These are phyloP conservation scores for Achlya flavicornis DNA, from an alignment of 2,888 invertebrate species.

Conservation along the genomic window DNA sequence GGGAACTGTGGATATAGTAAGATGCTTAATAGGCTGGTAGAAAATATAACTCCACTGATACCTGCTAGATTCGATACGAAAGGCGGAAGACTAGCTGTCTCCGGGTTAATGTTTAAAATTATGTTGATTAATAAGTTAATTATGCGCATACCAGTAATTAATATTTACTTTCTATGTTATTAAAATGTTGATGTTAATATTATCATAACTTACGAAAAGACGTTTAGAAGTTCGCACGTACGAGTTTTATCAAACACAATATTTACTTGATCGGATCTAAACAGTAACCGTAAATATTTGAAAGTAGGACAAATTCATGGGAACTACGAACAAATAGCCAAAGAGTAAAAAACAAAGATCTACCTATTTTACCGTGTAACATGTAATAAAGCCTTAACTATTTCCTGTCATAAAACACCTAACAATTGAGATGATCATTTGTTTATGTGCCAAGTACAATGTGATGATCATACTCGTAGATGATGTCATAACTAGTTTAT, in stretches of 20 bases:
- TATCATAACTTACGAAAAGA: background rate
- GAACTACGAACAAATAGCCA: no score
- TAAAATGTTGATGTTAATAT: background rate
- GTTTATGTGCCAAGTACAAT: constrained; percentile 17
- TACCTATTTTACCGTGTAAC: no score
- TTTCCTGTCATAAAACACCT: constrained; percentile 21
- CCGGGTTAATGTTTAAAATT: background rate
- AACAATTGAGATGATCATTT: constrained; percentile 13
- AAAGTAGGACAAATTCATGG: no score
- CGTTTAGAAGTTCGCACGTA: background rate
- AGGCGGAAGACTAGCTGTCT: background rate
- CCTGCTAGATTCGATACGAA: background rate
- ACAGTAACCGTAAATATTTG: no score
- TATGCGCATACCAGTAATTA: background rate
- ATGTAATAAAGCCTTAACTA: background rate
- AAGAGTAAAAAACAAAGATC: no score
- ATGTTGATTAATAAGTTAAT: background rate
- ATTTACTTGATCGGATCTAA: no score
- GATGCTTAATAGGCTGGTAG: background rate
- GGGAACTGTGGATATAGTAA: background rate
- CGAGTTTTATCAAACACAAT: no score
- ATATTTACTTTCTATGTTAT: constrained; percentile 1
- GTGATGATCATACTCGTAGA: constrained; percentile 21
- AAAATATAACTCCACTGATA: background rate
- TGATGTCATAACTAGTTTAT: constrained; percentile 42